Evolutionary conservation across 23 tunicate species (phyloP).

Genomic region (Pegea sp.): DNA sequence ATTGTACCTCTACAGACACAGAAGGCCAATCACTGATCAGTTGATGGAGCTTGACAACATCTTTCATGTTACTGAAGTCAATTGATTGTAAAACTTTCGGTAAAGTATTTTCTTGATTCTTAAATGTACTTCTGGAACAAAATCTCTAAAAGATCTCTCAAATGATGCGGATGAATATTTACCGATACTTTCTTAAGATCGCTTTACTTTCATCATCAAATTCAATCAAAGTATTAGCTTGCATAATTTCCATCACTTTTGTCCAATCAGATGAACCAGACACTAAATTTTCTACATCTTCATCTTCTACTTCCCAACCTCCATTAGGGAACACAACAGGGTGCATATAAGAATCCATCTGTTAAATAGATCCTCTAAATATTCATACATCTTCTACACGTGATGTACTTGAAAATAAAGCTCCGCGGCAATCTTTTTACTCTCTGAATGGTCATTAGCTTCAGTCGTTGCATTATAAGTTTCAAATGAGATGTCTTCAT

Average conservation of each 20-base stretch:
- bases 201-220: conserved; percentile 15
- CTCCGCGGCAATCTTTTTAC: conserved; percentile 15
- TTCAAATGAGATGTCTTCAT: conserved; percentile 79
- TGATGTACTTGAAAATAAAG: conserved; percentile 38
- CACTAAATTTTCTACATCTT: conserved; percentile 7
- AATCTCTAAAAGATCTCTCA: no score
- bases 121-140: no score
- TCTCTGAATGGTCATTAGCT: conserved; percentile 21
- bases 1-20: conserved; percentile 48
- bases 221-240: conserved; percentile 28
- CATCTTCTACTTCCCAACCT: conserved; percentile 35
- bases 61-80: conserved; percentile 41
- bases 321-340: conserved; percentile 86
- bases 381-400: background rate
- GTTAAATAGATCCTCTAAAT: background rate
- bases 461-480: conserved; percentile 77
- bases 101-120: conserved; percentile 37
- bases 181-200: conserved; percentile 52
- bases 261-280: conserved; percentile 68
- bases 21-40: conserved; percentile 38
- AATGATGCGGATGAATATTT: background rate
- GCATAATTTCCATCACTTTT: conserved; percentile 41
- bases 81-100: conserved; percentile 59
- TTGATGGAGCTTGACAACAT: conserved; percentile 35
- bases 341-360: conserved; percentile 82